These are phyloP conservation scores for Volucella zonaria DNA, from an alignment of 2,888 invertebrate genomes.

Conservation along the genomic window DNA sequence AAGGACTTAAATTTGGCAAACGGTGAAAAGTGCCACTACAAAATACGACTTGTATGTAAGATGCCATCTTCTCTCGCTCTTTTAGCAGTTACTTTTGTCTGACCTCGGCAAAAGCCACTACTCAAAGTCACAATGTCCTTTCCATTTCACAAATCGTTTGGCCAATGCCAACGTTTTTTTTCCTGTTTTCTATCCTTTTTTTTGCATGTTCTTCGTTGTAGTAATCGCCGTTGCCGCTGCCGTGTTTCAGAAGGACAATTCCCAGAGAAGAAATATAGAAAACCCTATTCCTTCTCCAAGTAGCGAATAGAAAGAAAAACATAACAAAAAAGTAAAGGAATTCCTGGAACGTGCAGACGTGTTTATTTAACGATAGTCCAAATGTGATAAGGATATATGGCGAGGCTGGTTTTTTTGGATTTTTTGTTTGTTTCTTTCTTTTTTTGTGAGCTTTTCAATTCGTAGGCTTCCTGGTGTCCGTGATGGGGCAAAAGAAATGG, in stretches of 20 bases:
- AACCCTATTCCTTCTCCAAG: neutral
- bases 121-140: slow-evolving; percentile 53
- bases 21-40: slow-evolving; percentile 33
- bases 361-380: slow-evolving; percentile 59
- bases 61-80: neutral
- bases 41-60: neutral
- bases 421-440: neutral
- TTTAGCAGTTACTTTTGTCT: slow-evolving; percentile 32
- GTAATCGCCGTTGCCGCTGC: slow-evolving; percentile 13
- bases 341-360: slow-evolving; percentile 53
- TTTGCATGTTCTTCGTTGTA: neutral
- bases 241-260: slow-evolving; percentile 31
- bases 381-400: slow-evolving; percentile 55
- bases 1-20: slow-evolving; percentile 51
- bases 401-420: neutral
- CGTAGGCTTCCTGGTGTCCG: too few species aligned
- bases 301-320: neutral
- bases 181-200: neutral
- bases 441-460: neutral
- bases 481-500: neutral
- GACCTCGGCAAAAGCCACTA: slow-evolving; percentile 45
- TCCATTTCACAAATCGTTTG: slow-evolving; percentile 61
- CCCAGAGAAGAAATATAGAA: slow-evolving; percentile 28
- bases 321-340: slow-evolving; percentile 3
- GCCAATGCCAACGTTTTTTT: slow-evolving; percentile 54